These are phyloP conservation scores for Chesias legatella DNA, from an alignment of 2,888 invertebrate species.

Conservation along the genomic window DNA sequence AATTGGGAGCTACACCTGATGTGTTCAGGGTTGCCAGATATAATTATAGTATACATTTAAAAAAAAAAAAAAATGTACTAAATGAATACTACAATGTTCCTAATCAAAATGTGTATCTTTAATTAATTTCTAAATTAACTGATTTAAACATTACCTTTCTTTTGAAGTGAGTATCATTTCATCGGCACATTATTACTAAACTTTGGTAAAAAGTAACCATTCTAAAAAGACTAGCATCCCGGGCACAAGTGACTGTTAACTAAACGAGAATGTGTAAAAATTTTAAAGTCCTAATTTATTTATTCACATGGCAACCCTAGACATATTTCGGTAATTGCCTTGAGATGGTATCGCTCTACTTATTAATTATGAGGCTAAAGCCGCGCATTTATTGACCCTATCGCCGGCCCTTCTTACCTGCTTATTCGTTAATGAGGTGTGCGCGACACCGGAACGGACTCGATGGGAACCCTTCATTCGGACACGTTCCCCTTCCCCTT, in stretches of 20 bases:
- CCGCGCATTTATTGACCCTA: conserved; percentile 75
- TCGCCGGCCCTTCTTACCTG: conserved; percentile 66
- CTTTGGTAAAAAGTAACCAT: too few relatives aligned
- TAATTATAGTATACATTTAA: too few relatives aligned
- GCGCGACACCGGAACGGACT: conserved; percentile 56
- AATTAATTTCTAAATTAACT: too few relatives aligned
- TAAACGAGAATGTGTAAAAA: too few relatives aligned
- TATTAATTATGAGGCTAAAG: conserved; percentile 69
- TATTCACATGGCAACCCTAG: conserved; percentile 39
- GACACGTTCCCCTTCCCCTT: conserved; percentile 20
- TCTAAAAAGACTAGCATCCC: too few relatives aligned
- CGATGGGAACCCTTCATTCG: conserved; percentile 43
- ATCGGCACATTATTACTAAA: too few relatives aligned
- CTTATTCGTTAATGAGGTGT: conserved; percentile 62
- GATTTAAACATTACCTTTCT: too few relatives aligned
- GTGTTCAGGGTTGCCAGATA: conserved; percentile 7
- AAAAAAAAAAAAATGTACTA: too few relatives aligned
- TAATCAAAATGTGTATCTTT: too few relatives aligned
- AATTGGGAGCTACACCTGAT: conserved; percentile 32
- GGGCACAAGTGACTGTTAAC: too few relatives aligned
- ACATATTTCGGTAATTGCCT: conserved; percentile 64
- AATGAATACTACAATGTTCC: too few relatives aligned
- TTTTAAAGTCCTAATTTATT: not conserved
- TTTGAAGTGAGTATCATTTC: too few relatives aligned
- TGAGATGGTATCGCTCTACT: conserved; percentile 58